Evolutionary conservation across 2,888 invertebrate genomes (phyloP), one percentile per base, ranked within the genome.

Genomic region (Lepidocyrtinus sp.): DNA sequence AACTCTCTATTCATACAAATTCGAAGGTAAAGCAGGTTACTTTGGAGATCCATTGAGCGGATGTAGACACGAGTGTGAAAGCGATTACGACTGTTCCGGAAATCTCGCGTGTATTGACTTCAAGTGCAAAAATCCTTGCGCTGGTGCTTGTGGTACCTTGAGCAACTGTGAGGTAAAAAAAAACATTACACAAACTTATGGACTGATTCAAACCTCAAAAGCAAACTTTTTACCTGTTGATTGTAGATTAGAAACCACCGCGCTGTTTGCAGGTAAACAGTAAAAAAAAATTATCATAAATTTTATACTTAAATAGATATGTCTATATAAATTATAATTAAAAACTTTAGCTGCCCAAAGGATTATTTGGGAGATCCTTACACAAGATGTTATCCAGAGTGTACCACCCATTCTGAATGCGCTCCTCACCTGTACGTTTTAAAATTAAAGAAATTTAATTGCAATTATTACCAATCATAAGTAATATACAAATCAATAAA

Each of bases 331-430:
- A 36, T 36, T 12, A 7, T 5, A 36, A 5, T 12, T 22, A n/a
- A 21, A n/a, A 15, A 19, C 17, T 63, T 36, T 5, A 36, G 36
- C 12, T 80, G 87, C 55, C 87, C 87, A 27, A 71, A 81, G 92
- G 94, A 94, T 50, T 95, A 95, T 89, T 91, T 92, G 83, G 96
- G 96, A 69, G 94, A 94, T 87, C 93, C 95, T 0, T 92, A 92
- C 88, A 90, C 91, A 3, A 92, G 93, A 85, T 96, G 96, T 87
- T 91, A 92, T 63, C 93, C 95, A 0, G 96, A 96, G 88, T 96
- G 96, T 87, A 92, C 93, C 2, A 91, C 92, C 0, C 94, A 95
- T 89, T 90, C 92, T 62, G 95, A 96, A 85, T 96, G 96, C 87
- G 94, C 95, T 0, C 89, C 91, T 72, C 91, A 87, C 78, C 81